A percentile compares a stretch with the other conserved stretches of the same genome.
Conservation (phyloP, 1,140 invertebrate species). For the Gryllus bimaculatus region DNA sequence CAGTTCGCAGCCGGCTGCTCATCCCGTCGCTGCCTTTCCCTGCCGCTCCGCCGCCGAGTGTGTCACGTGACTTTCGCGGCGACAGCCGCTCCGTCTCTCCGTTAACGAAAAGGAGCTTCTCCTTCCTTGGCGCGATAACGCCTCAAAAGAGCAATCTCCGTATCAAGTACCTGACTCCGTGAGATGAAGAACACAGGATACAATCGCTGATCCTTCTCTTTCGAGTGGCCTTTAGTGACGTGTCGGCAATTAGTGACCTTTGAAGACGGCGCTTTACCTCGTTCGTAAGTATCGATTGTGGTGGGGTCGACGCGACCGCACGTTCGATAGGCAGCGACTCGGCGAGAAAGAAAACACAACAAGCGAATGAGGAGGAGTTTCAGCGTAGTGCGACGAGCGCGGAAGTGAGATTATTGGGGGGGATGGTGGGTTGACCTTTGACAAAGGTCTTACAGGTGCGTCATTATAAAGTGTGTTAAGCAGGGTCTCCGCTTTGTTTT, state of each 20-base stretch:
- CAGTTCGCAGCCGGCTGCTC: neutral
- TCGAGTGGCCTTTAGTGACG: too few species aligned
- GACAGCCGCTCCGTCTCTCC: neutral
- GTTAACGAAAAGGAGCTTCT: neutral
- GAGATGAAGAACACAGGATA: neutral
- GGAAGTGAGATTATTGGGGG: neutral
- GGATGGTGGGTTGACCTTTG: slow-evolving; percentile 1
- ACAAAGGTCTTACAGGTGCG: neutral
- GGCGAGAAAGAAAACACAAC: neutral
- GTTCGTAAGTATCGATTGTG: neutral
- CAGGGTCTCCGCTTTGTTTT: neutral
- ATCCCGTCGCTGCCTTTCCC: neutral
- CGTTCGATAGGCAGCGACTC: neutral
- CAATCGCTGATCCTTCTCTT: too few species aligned
- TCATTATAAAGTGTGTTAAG: neutral
- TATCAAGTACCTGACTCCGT: neutral
- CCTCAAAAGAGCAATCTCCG: neutral
- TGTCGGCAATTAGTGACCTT: neutral
- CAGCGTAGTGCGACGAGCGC: neutral
- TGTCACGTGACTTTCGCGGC: too few species aligned
- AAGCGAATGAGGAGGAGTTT: neutral
- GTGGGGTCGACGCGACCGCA: neutral
- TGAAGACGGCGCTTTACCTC: neutral
- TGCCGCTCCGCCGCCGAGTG: too few species aligned
- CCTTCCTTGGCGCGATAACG: neutral